Conservation (phyloP, 2,888 invertebrate genomes). For the Dysmachus trigonus region DNA sequence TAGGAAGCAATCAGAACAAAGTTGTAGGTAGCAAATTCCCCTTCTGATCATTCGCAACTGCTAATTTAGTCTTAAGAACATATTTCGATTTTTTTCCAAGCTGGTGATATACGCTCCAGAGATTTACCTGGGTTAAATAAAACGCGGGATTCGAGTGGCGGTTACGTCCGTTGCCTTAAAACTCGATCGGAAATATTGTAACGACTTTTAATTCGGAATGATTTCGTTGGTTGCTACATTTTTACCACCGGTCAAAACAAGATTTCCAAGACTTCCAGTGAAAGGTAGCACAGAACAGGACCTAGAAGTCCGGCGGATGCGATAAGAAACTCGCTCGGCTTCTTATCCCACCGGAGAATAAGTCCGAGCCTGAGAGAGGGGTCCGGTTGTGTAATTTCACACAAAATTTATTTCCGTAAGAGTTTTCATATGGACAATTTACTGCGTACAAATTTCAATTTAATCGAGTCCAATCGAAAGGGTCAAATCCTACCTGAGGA, state of each 20-base stretch:
- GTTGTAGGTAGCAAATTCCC: too few relatives aligned
- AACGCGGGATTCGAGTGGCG: not conserved
- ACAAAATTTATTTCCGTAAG: constrained; percentile 35
- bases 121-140: too few relatives aligned
- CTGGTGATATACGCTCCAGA: too few relatives aligned
- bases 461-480: constrained; percentile 46
- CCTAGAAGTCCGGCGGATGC: not conserved
- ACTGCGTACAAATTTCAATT: constrained; percentile 49
- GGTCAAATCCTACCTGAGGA: constrained; percentile 34
- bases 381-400: constrained; percentile 14
- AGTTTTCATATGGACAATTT: constrained; percentile 42
- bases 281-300: not conserved
- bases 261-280: not conserved
- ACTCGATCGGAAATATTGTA: not conserved
- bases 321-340: not conserved
- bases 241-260: not conserved
- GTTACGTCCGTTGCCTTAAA: not conserved
- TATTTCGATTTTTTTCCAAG: not conserved
- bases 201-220: not conserved
- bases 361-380: not conserved
- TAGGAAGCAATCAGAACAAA: too few relatives aligned
- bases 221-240: not conserved
- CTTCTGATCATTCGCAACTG: too few relatives aligned
- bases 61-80: too few relatives aligned
- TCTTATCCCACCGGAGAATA: not conserved